Base-by-base conservation (phyloP, 2,888 invertebrate species). In the Endomychus coccineus region DNA sequence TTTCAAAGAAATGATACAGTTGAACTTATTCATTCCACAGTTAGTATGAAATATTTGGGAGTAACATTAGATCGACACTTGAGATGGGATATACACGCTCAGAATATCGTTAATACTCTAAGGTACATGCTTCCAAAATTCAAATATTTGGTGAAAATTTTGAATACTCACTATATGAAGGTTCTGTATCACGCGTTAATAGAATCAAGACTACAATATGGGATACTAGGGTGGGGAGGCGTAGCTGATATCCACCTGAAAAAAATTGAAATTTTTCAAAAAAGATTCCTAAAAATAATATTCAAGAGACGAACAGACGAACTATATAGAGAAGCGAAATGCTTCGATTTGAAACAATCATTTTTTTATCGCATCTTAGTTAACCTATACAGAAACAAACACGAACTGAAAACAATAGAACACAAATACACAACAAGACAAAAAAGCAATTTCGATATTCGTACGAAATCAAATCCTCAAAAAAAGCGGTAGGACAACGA, bases 181-280 rank as follows among this genome's bases (percentile, higher is more conserved):
- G 14, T 31, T 14, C 22, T 31, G 14, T 31, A 29, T 13, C 29
- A 29, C 21, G 29, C 29, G 21, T 19, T 29, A 13, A n/a, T 29
- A n/a, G 29, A 29, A 9, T 17, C 29, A 17, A 17, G 29, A 9
- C 13, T 29, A 22, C 22, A 22, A 22, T 22, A 22, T 22, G 22
- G 22, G 22, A 22, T 22, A 22, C 22, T 22, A 22, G 22, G 22
- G 22, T 22, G 22, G 22, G 22, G 5, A 22, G 22, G 22, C 22
- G 22, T 22, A 22, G 22, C 5, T 22, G 22, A 22, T 22, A 22
- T 22, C 22, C 22, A 22, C 22, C 22, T 10, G 11, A 5, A 22
- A 22, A 13, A 4, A 6, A 15, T 31, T n/a, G 21, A 31, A 10
- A 22, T 31, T 2, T 3, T 21, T 15, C 21, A 31, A 15, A 19